Base-by-base conservation (phyloP, 2,797 vertebrate species). In the Brachyalestes nurse region DNA sequence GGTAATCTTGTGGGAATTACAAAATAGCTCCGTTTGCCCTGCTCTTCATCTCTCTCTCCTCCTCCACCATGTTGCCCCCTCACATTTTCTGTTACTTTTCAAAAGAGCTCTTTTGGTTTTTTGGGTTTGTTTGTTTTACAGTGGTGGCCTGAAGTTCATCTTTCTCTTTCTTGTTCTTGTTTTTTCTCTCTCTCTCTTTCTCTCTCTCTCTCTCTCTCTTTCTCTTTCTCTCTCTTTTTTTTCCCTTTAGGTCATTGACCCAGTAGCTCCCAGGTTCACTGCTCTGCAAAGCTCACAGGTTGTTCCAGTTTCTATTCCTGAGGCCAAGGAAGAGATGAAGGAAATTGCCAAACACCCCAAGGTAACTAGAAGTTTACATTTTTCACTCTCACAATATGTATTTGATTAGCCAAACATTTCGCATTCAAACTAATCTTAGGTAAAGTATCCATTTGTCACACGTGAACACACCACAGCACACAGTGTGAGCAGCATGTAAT, bases 301-400 rank as follows among this genome's bases (percentile, higher is more conserved):
- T 53, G 85, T 99, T 74, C 95, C 95, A 0, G 96, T 99, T 82
- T 92, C 91, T 0, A 45, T 99, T 84, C 90, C 95, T 19, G 96
- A 94, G 72, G 97, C 96, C 23, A 86, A 86, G 79, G 97, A 97
- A 88, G 96, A 96, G 82, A 93, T 95, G 94, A 98, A 96, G 79
- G 96, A 99, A 91, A 95, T 95, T 19, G 95, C 97, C 88, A 99
- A 95, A 84, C 98, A 99, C 87, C 98, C 98, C 1, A 99, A 99
- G 97, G 98, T 99, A 67, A 81, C 38, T 73, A 38, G 8, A 34
- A 2, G 34, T 34, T 34, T 34, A 34, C 34, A 34, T 34, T 34
- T 34, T 34, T 4, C 34, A 34, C 34, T 34, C 34, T 34, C 34
- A 34, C 34, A 2, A 34, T 34, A 34, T 34, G 4, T 34, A 3